phyloP scores from a whole-genome alignment of 2,797 vertebrate genomes.

The Myotis planiceps region DNA sequence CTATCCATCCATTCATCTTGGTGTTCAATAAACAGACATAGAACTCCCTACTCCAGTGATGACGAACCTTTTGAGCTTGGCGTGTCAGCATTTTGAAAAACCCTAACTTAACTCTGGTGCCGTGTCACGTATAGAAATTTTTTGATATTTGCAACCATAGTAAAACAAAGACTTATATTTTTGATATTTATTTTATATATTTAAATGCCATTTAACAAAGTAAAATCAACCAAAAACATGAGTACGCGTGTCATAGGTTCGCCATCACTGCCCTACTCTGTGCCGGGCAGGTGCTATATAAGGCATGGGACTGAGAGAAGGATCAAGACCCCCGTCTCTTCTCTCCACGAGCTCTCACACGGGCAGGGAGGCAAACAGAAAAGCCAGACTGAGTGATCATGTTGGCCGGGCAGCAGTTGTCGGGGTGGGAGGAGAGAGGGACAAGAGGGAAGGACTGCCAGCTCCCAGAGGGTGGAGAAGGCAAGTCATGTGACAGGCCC shows the following conservation, averaged over 20 bases:
- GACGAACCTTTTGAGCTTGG: too few relatives aligned
- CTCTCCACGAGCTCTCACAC: background rate
- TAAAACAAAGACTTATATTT: too few relatives aligned
- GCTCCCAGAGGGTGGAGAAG: background rate
- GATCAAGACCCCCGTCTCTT: background rate
- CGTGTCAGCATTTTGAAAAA: too few relatives aligned
- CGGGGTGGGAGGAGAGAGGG: background rate
- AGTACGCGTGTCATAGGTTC: too few relatives aligned
- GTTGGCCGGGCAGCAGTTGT: background rate
- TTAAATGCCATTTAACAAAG: too few relatives aligned
- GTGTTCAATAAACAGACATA: background rate
- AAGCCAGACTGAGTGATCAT: constrained; percentile 28
- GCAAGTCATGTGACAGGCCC: background rate
- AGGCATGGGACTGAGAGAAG: background rate
- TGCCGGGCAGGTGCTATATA: background rate
- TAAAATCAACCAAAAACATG: too few relatives aligned
- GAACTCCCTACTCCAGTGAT: background rate
- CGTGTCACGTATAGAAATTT: too few relatives aligned
- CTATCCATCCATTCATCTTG: background rate
- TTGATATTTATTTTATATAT: too few relatives aligned
- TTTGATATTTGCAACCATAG: too few relatives aligned
- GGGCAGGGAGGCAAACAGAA: background rate
- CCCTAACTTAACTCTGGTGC: too few relatives aligned
- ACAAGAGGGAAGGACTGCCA: background rate
- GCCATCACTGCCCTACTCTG: background rate